A percentile compares a stretch with the other conserved stretches of the same genome.
Evolutionary conservation across 2,113 vertebrate species (phyloP).

Genomic region (Typhlomys cinereus): DNA sequence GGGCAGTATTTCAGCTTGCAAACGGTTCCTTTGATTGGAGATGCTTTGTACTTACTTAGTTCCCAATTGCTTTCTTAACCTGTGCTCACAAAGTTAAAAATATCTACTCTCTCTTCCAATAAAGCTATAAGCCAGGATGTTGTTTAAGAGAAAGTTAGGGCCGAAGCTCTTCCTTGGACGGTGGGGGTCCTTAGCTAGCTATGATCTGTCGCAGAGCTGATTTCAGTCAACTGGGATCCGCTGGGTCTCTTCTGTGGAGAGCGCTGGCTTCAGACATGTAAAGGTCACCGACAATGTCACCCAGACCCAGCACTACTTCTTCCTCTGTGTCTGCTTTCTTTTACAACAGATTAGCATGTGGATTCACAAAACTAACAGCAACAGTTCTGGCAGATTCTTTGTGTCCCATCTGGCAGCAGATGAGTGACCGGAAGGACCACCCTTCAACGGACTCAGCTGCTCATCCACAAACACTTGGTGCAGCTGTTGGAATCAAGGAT

Average conservation of each 20-base stretch:
- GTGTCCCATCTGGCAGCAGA: not conserved
- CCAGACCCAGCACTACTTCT: not conserved
- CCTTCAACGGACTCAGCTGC: not conserved
- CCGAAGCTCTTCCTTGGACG: not conserved
- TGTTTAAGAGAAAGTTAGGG: not conserved
- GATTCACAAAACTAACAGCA: not conserved
- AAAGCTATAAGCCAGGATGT: not conserved
- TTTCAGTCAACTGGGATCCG: not conserved
- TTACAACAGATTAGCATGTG: not conserved
- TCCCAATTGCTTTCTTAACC: conserved; percentile 76
- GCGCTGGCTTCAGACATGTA: not conserved
- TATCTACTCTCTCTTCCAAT: not conserved
- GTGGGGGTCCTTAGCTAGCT: not conserved
- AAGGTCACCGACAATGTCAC: not conserved
- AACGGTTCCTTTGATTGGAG: conserved; percentile 71
- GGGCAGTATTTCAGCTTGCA: conserved; percentile 71
- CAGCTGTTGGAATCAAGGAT: not conserved
- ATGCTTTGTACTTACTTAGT: conserved; percentile 70
- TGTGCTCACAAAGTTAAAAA: conserved; percentile 59
- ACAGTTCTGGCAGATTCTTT: not conserved
- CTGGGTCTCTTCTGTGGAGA: fast-evolving
- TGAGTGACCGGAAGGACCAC: not conserved
- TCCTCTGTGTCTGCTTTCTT: not conserved
- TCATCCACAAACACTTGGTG: not conserved
- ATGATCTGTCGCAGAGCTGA: not conserved